Conservation (phyloP, 2,797 vertebrate genomes). For the Mastacembelus armatus region DNA sequence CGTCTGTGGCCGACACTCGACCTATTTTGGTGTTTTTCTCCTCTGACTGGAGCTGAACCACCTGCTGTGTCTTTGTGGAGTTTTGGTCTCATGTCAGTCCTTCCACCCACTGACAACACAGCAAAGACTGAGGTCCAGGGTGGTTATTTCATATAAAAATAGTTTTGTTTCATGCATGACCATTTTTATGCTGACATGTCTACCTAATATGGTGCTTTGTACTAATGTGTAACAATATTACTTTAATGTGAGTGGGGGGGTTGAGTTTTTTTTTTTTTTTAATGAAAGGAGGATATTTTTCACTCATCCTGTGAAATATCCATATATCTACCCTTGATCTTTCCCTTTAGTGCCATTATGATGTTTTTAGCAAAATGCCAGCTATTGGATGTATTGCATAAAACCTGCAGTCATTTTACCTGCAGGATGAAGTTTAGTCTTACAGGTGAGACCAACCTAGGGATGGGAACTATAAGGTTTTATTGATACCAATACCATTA, state of each 20-base stretch:
- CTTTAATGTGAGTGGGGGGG: too few species aligned
- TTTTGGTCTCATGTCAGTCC: conserved; percentile 57
- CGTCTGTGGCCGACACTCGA: conserved; percentile 51
- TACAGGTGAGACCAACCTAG: too few species aligned
- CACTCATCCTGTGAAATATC: background rate
- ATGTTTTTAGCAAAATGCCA: background rate
- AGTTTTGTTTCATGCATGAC: conserved; percentile 31
- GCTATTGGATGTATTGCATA: too few species aligned
- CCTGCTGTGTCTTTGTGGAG: conserved; percentile 58
- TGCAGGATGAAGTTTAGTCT: too few species aligned
- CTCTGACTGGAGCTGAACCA: conserved; percentile 61
- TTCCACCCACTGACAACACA: conserved; percentile 48
- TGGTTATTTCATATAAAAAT: conserved; percentile 19
- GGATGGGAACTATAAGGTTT: too few species aligned
- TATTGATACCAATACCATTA: too few species aligned
- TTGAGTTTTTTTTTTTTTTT: too few species aligned
- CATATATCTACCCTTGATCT: background rate
- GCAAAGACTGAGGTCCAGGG: conserved; percentile 26
- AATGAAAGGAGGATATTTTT: background rate
- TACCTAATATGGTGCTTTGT: background rate
- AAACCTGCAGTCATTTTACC: too few species aligned
- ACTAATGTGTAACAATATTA: background rate
- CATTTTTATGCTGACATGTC: conserved; percentile 20
- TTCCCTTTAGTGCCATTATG: background rate
- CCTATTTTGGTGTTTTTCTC: conserved; percentile 44